Evolutionary conservation across 2,797 vertebrate species (phyloP).

Genomic region (Staurois parvus): DNA sequence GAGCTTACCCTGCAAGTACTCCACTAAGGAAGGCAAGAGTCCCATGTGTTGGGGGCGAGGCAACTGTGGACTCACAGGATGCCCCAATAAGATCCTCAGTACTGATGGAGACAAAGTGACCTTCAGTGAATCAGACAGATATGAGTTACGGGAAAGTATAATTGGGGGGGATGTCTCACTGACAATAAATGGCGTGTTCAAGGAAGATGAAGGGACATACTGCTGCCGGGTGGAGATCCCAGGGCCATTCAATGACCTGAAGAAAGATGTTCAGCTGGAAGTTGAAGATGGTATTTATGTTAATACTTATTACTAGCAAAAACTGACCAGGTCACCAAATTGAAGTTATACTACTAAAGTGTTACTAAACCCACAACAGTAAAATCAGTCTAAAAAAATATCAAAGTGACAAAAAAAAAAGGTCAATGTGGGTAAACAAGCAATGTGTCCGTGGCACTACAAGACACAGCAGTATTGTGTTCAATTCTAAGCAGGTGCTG

Average conservation of each 20-base stretch:
- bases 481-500: no score
- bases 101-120: constrained; percentile 39
- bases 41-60: constrained; percentile 78
- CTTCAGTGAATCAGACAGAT: background rate
- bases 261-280: constrained; percentile 59
- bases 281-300: constrained; percentile 30
- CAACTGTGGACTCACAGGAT: constrained; percentile 68
- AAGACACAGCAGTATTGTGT: no score
- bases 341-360: no score
- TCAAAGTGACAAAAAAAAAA: no score
- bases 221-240: constrained; percentile 77
- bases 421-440: no score
- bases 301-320: no score
- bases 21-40: fast-evolving
- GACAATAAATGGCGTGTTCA: constrained; percentile 53
- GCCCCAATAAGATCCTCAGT: constrained; percentile 61
- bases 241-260: constrained; percentile 76
- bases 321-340: no score
- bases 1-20: constrained; percentile 70
- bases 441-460: no score
- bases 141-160: constrained; percentile 56
- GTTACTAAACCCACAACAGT: no score
- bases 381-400: no score
- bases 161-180: constrained; percentile 69
- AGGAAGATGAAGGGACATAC: constrained; percentile 65